phyloP scores from a whole-genome alignment of 2,888 invertebrate genomes.

The Automeris io region DNA sequence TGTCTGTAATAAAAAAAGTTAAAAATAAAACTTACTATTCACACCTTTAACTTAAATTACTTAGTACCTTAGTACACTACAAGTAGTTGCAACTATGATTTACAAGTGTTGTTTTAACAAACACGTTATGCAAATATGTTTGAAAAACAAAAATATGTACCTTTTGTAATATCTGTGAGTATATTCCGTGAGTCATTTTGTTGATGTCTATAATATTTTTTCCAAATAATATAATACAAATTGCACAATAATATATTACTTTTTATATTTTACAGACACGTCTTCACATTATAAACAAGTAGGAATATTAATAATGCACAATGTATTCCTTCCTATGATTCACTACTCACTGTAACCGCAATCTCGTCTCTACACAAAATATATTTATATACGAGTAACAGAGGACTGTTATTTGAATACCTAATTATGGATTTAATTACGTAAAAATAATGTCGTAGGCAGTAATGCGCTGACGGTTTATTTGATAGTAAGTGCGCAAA shows the following conservation, averaged over 20 bases:
- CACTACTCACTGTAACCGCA: conserved; percentile 25
- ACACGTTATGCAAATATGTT: too few relatives aligned
- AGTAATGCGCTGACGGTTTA: too few relatives aligned
- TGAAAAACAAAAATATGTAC: conserved; percentile 32
- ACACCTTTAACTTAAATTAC: too few relatives aligned
- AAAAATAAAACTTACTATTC: too few relatives aligned
- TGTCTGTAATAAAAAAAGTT: too few relatives aligned
- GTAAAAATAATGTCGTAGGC: too few relatives aligned
- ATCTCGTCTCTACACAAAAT: conserved; percentile 9
- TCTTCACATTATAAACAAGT: neutral
- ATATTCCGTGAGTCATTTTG: conserved; percentile 45
- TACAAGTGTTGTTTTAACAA: too few relatives aligned
- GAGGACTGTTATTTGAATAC: too few relatives aligned
- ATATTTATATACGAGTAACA: conserved; percentile 3
- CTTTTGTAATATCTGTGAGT: conserved; percentile 44
- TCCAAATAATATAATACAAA: conserved; percentile 1
- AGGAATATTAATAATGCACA: neutral
- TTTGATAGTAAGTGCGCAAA: too few relatives aligned
- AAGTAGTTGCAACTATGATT: too few relatives aligned
- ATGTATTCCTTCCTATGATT: conserved; percentile 28
- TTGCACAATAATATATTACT: neutral
- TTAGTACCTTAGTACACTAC: too few relatives aligned
- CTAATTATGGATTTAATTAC: too few relatives aligned
- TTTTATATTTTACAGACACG: neutral
- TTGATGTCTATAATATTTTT: neutral